Conservation (phyloP, 2,797 vertebrate genomes). For the Pipistrellus kuhlii region DNA sequence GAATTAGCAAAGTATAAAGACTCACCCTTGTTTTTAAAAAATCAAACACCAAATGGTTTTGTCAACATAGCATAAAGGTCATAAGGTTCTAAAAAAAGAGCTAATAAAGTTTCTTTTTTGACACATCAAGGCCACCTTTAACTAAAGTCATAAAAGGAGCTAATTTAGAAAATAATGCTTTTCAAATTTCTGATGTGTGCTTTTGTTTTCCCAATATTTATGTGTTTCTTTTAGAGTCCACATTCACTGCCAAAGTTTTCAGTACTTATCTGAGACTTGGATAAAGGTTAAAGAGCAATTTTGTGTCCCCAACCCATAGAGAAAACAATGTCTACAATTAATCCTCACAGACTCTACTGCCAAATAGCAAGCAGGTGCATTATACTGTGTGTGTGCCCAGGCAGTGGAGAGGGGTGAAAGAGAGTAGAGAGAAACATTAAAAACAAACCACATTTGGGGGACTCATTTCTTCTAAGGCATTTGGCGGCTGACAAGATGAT, state of each 20-base stretch:
- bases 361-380: constrained; percentile 23
- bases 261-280: constrained; percentile 24
- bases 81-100: not conserved
- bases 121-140: not conserved
- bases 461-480: constrained; percentile 60
- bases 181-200: not conserved
- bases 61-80: constrained; percentile 58
- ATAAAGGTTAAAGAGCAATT: constrained; percentile 57
- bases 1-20: constrained; percentile 37
- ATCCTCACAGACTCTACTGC: not conserved
- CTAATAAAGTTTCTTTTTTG: constrained; percentile 12
- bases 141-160: constrained; percentile 48
- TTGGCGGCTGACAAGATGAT: constrained; percentile 81
- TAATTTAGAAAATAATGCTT: constrained; percentile 30
- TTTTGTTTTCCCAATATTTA: not conserved
- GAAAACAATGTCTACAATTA: constrained; percentile 47
- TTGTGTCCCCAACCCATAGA: constrained; percentile 28
- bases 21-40: constrained; percentile 13
- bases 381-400: too few species aligned
- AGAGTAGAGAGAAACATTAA: not conserved
- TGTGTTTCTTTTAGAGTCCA: not conserved
- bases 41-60: constrained; percentile 45
- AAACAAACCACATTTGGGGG: not conserved
- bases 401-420: not conserved
- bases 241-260: not conserved